phyloP scores from a whole-genome alignment of 1,140 invertebrate species.

The Drosophila sulfurigaster region DNA sequence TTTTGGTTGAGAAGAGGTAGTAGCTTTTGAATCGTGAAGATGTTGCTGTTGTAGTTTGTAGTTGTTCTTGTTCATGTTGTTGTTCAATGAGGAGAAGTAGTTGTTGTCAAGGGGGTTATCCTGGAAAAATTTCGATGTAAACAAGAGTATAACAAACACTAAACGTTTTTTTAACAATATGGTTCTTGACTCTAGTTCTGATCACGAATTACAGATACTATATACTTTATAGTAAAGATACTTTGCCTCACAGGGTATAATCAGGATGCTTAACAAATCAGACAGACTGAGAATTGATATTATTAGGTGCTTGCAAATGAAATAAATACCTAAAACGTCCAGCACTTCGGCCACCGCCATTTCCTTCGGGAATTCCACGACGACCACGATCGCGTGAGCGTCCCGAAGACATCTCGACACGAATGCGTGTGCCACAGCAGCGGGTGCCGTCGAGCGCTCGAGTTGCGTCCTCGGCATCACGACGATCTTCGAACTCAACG shows the following conservation, averaged over 20 bases:
- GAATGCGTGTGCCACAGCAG: slow-evolving; percentile 92
- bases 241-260: neutral
- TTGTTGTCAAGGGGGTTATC: slow-evolving; percentile 62
- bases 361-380: slow-evolving; percentile 85
- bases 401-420: slow-evolving; percentile 95
- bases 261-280: neutral
- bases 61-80: slow-evolving; percentile 64
- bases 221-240: neutral
- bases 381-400: slow-evolving; percentile 86
- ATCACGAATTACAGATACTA: slow-evolving; percentile 3
- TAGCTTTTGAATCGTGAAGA: slow-evolving; percentile 41
- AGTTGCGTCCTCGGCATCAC: slow-evolving; percentile 99
- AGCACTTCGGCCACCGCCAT: slow-evolving; percentile 86
- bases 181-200: neutral
- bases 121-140: slow-evolving; percentile 69
- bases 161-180: slow-evolving; percentile 27
- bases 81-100: slow-evolving; percentile 68
- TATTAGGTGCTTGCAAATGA: neutral
- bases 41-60: slow-evolving; percentile 49
- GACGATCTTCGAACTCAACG: slow-evolving; percentile 98
- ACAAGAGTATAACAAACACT: slow-evolving; percentile 57
- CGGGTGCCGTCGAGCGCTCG: slow-evolving; percentile 96
- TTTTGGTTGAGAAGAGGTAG: slow-evolving; percentile 44
- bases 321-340: slow-evolving; percentile 70
- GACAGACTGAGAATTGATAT: slow-evolving; percentile 2